Conservation (phyloP, 2,113 vertebrate genomes). For the Rhea pennata region DNA sequence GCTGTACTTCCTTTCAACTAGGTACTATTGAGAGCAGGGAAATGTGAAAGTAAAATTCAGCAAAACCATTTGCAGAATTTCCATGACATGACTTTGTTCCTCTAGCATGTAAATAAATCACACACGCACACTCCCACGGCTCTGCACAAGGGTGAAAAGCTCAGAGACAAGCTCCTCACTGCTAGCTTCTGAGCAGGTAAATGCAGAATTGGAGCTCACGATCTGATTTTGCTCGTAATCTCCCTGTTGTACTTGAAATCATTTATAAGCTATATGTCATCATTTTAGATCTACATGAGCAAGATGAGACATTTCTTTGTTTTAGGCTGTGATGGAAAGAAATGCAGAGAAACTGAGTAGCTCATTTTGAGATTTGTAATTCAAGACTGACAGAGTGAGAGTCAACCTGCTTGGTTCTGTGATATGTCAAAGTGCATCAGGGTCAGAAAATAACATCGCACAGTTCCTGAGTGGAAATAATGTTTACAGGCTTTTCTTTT, state of each 20-base stretch:
- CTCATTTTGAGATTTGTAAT: neutral
- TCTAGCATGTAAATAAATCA: neutral
- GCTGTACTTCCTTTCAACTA: constrained; percentile 57
- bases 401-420: neutral
- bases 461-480: constrained; percentile 39
- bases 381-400: neutral
- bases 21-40: constrained; percentile 8
- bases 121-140: rapidly evolving
- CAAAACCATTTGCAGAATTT: constrained; percentile 16
- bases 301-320: neutral
- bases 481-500: constrained; percentile 65
- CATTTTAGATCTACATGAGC: neutral
- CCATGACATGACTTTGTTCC: constrained; percentile 22
- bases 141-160: rapidly evolving
- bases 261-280: neutral
- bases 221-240: neutral
- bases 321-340: neutral
- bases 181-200: neutral
- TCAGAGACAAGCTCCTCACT: neutral
- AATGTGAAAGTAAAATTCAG: constrained; percentile 31
- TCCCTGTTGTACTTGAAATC: neutral
- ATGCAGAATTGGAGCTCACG: neutral
- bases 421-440: neutral
- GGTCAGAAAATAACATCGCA: constrained; percentile 38
- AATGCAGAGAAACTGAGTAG: neutral